Evolutionary conservation across 35 echinoderm and acorn worm genomes (phyloP).

Genomic region (Antedon bifida): DNA sequence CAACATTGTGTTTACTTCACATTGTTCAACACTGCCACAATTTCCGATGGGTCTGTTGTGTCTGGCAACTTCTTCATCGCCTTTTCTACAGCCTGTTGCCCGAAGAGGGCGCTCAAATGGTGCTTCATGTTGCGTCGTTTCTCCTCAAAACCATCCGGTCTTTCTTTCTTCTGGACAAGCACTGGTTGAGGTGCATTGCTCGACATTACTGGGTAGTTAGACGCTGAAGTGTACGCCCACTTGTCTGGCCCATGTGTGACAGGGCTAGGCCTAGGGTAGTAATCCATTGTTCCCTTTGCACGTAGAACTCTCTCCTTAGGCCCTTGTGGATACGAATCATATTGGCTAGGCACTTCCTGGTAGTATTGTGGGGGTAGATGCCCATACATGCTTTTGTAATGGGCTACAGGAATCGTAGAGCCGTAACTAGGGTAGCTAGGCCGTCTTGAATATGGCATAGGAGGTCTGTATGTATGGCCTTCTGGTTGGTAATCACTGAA

Average conservation of each 20-base stretch:
- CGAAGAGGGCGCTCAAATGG: background rate
- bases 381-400: background rate
- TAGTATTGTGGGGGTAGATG: background rate
- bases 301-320: background rate
- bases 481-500: background rate
- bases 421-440: background rate
- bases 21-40: background rate
- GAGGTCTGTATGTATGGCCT: background rate
- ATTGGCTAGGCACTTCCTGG: background rate
- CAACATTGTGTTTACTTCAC: background rate
- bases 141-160: background rate
- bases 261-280: background rate
- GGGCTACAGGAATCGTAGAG: background rate
- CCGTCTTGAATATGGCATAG: background rate
- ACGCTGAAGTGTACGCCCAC: no score
- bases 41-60: background rate
- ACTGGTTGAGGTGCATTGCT: background rate
- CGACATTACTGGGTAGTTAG: background rate
- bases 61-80: background rate
- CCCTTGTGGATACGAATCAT: background rate
- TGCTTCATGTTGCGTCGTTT: background rate
- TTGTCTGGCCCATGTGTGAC: background rate
- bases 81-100: background rate
- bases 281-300: background rate
- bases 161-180: background rate